Evolutionary conservation across 2,888 invertebrate species (phyloP), one percentile per base, ranked within the genome.

Genomic region (Panzeria rudis): DNA sequence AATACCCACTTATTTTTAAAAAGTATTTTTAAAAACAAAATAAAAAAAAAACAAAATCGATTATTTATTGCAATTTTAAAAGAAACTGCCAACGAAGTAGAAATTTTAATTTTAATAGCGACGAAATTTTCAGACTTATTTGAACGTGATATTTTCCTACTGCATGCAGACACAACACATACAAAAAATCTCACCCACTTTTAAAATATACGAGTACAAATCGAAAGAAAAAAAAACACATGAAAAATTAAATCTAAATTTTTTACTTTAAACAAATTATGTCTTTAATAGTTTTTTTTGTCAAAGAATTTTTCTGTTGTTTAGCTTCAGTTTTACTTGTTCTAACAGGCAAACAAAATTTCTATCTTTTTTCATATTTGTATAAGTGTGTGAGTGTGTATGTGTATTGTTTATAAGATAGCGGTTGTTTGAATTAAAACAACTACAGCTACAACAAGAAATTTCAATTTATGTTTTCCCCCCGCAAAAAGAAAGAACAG

Each of bases 261-360:
- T 71, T 78, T 71, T 78, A 23, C 56, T 73, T 68, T 29, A 73
- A 80, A 25, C 29, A 71, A 78, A 78, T 71, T 78, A 52, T 71
- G 52, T 62, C 41, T 78, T 71, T 71, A 68, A 73, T 50, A 50
- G 66, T 41, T 54, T 62, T 11, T 64, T 25, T 29, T 64, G 25
- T 56, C 25, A 38, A 66, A 73, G 25, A 52, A 38, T 17, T 59
- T 64, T 52, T 59, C 5, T 35, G 35, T 62, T 71, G 44, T 72
- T 64, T 56, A 25, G 72, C 38, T 66, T 66, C 2, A 29, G 17
- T 61, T 62, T n/a, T 71, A 54, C 23, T 64, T 72, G 56, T 80
- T 80, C 64, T 66, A 80, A 72, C 61, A 80, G 73, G 66, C 80
- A 80, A 72, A 80, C 47, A 66, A 73, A 35, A 80, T 73, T 80